Conservation (phyloP, 2,888 invertebrate genomes). For the Trachelus troglodyta region DNA sequence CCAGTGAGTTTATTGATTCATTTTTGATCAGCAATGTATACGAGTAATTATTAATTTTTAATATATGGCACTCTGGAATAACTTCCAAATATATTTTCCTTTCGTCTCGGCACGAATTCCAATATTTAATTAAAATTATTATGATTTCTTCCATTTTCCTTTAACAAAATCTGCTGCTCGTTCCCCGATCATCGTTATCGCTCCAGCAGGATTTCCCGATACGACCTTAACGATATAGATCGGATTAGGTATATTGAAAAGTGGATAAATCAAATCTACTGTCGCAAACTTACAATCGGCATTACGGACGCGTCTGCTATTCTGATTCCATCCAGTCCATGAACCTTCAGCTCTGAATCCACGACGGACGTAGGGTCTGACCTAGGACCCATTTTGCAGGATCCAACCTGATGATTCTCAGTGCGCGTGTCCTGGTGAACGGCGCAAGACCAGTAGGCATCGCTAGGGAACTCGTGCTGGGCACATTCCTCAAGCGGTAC, state of each 20-base stretch:
- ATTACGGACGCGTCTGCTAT: constrained; percentile 72
- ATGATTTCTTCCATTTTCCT: constrained; percentile 25
- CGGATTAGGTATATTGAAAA: neutral
- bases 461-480: constrained; percentile 56
- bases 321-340: constrained; percentile 70
- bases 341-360: constrained; percentile 74
- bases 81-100: neutral
- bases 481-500: constrained; percentile 34
- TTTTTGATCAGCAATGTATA: neutral
- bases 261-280: neutral
- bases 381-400: constrained; percentile 82
- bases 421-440: constrained; percentile 77
- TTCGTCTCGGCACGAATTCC: neutral
- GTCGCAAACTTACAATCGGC: constrained; percentile 66
- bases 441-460: constrained; percentile 81
- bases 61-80: neutral
- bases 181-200: constrained; percentile 72
- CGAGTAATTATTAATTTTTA: neutral
- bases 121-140: neutral
- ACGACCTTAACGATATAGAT: constrained; percentile 40
- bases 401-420: constrained; percentile 85
- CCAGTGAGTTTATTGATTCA: neutral
- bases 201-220: constrained; percentile 70
- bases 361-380: constrained; percentile 80
- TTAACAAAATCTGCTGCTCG: constrained; percentile 70